Conservation (phyloP, 1,140 invertebrate species). For the Melipona quadrifasciata region DNA sequence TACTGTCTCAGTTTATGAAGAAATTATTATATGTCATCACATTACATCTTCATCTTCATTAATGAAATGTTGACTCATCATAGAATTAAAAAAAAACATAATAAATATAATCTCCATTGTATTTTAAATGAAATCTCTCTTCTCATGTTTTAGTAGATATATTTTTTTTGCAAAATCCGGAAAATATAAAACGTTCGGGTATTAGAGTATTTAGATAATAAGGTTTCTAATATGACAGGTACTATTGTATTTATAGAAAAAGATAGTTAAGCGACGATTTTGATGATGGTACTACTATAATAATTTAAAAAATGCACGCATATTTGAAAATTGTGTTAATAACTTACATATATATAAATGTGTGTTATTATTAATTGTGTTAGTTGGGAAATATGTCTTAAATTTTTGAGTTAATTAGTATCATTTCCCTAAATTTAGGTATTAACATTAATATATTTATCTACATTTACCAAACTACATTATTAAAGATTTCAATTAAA, state of each 20-base stretch:
- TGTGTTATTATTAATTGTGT: background rate
- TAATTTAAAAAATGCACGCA: background rate
- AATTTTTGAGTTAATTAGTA: background rate
- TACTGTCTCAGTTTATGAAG: too few relatives aligned
- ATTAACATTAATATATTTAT: background rate
- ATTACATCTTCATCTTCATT: too few relatives aligned
- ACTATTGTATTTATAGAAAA: background rate
- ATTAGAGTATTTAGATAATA: background rate
- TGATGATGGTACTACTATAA: background rate
- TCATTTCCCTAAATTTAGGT: background rate
- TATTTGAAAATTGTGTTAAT: background rate
- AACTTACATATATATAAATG: too few relatives aligned
- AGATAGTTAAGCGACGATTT: background rate
- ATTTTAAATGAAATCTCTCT: too few relatives aligned
- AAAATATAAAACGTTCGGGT: background rate
- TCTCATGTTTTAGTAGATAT: too few relatives aligned
- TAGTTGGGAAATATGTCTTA: background rate
- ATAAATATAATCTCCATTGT: too few relatives aligned
- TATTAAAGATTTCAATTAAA: constrained; percentile 25
- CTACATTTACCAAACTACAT: background rate
- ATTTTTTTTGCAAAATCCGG: background rate
- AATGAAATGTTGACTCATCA: too few relatives aligned
- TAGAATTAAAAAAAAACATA: too few relatives aligned
- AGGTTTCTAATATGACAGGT: background rate
- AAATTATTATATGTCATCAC: too few relatives aligned